Conservation (phyloP, 2,797 vertebrate species). For the Nyctalus aviator region DNA sequence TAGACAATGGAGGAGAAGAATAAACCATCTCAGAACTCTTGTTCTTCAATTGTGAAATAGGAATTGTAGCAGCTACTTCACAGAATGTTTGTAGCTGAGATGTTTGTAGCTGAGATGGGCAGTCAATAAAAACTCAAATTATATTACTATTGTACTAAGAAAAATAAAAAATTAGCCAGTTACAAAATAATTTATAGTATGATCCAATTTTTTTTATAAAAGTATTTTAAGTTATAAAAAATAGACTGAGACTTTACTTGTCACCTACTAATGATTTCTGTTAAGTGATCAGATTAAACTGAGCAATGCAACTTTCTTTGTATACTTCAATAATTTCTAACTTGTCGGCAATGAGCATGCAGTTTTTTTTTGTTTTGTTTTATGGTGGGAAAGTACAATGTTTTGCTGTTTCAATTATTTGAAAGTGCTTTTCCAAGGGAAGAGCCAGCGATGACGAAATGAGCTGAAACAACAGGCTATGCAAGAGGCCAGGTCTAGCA, state of each 20-base stretch:
- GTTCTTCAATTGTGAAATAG: neutral
- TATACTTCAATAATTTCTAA: neutral
- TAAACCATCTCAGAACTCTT: neutral
- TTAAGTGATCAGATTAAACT: neutral
- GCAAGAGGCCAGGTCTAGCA: neutral
- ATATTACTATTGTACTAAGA: neutral
- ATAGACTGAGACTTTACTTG: neutral
- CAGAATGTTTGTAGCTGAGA: neutral
- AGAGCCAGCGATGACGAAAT: constrained; percentile 22
- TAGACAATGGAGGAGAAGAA: neutral
- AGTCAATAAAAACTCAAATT: constrained; percentile 1
- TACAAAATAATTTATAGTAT: neutral
- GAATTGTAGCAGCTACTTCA: neutral
- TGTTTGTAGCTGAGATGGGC: neutral
- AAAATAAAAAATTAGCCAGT: constrained; percentile 13
- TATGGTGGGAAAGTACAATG: neutral
- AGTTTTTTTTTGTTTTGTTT: neutral
- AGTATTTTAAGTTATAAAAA: neutral
- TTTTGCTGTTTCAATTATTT: neutral
- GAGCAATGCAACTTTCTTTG: neutral
- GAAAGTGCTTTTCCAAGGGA: constrained; percentile 51
- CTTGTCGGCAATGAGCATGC: neutral
- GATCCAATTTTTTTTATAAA: neutral
- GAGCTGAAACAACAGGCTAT: neutral
- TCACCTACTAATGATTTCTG: neutral